Conservation (phyloP, 64 coral and sea anemone genomes). For the Porites lutea region DNA sequence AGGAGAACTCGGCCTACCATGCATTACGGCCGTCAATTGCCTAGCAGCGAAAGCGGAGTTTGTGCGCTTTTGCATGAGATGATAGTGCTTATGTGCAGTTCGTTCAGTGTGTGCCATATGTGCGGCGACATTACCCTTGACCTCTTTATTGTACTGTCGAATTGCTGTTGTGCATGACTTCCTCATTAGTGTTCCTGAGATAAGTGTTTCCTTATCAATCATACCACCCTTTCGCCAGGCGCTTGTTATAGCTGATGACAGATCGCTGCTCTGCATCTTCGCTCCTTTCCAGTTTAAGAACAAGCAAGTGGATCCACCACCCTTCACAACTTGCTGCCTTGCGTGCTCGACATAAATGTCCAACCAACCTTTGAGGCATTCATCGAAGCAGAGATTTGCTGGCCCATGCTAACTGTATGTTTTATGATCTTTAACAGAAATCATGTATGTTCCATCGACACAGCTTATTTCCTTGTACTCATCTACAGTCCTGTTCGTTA, state of each 20-base stretch:
- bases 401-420: not conserved
- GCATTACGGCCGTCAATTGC: slow-evolving; percentile 16
- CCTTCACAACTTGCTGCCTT: not conserved
- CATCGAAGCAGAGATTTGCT: not conserved
- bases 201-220: slow-evolving; percentile 6
- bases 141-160: slow-evolving; percentile 1
- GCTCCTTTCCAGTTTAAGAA: not conserved
- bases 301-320: not conserved
- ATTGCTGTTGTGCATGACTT: slow-evolving; percentile 24
- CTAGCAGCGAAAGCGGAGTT: slow-evolving; percentile 2
- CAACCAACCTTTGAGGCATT: slow-evolving; percentile 6
- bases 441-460: not conserved
- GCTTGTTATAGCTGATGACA: slow-evolving; percentile 3
- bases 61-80: slow-evolving; percentile 6
- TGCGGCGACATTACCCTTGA: slow-evolving; percentile 23
- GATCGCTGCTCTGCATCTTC: not conserved
- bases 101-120: slow-evolving; percentile 23
- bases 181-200: slow-evolving; percentile 14
- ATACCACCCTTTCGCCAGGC: slow-evolving; percentile 24
- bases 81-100: slow-evolving; percentile 10
- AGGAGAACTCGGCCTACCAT: not conserved
- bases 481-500: not conserved
- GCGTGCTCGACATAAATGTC: not conserved
- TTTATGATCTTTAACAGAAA: slow-evolving; percentile 1
- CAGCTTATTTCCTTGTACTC: slow-evolving; percentile 6